These are phyloP conservation scores for Scolanthus callimorphus DNA, from an alignment of 92 coral and sea anemone species.

Conservation along the genomic window DNA sequence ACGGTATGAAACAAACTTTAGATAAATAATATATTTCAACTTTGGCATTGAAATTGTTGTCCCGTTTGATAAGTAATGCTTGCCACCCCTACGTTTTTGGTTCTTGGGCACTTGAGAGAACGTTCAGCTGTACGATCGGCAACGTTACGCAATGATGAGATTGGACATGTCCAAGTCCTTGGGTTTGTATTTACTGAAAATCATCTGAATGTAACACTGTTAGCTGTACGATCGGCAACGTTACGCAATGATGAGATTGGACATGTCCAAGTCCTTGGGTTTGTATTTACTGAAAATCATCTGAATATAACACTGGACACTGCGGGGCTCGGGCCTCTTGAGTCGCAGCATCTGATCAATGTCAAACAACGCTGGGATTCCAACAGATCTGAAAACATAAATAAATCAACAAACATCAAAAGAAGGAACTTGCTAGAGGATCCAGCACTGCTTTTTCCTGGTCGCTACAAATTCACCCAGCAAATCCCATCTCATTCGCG, in stretches of 20 bases:
- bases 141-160: conserved; percentile 64
- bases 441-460: too few relatives aligned
- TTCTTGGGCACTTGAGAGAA: too few relatives aligned
- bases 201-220: conserved; percentile 98
- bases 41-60: too few relatives aligned
- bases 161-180: conserved; percentile 94
- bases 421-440: too few relatives aligned
- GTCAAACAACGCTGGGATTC: conserved; percentile 79
- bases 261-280: conserved; percentile 94
- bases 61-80: too few relatives aligned
- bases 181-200: conserved; percentile 96
- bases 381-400: conserved; percentile 57
- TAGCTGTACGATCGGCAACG: too few relatives aligned
- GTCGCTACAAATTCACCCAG: too few relatives aligned
- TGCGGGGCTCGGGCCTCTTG: conserved; percentile 95
- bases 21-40: too few relatives aligned
- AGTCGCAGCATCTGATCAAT: conserved; percentile 87
- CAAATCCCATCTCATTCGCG: too few relatives aligned
- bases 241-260: conserved; percentile 80
- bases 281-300: conserved; percentile 98
- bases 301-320: conserved; percentile 93
- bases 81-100: too few relatives aligned
- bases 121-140: too few relatives aligned
- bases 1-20: too few relatives aligned
- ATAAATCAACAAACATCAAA: neutral